Evolutionary conservation across 2,888 invertebrate species (phyloP).

Genomic region (Acleris emargana): DNA sequence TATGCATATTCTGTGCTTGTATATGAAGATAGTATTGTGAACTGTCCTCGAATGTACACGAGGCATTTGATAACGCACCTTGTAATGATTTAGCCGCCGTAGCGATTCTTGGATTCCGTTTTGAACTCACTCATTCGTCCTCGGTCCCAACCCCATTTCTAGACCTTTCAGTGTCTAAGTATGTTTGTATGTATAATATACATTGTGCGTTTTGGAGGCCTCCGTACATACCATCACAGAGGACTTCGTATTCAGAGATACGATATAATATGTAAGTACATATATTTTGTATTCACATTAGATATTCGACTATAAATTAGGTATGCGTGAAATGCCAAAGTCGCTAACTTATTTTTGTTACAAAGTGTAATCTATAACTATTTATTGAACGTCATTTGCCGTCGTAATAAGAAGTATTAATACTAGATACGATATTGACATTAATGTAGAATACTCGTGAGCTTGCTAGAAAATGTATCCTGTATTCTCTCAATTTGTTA

Average conservation of each 20-base stretch:
- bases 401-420: slow-evolving; percentile 47
- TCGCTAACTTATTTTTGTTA: slow-evolving; percentile 72
- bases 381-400: slow-evolving; percentile 46
- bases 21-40: slow-evolving; percentile 39
- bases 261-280: slow-evolving; percentile 72
- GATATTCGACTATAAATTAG: slow-evolving; percentile 62
- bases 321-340: slow-evolving; percentile 63
- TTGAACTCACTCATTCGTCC: slow-evolving; percentile 47
- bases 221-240: slow-evolving; percentile 45
- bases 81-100: slow-evolving; percentile 64
- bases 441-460: slow-evolving; percentile 54
- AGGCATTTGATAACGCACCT: slow-evolving; percentile 63
- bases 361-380: slow-evolving; percentile 45
- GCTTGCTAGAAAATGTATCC: slow-evolving; percentile 61
- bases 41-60: slow-evolving; percentile 57
- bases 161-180: slow-evolving; percentile 73
- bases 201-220: slow-evolving; percentile 53
- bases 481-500: slow-evolving; percentile 16
- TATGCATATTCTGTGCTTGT: slow-evolving; percentile 6
- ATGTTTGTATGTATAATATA: slow-evolving; percentile 66
- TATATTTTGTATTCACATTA: slow-evolving; percentile 71
- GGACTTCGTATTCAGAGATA: slow-evolving; percentile 71
- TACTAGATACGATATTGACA: slow-evolving; percentile 49
- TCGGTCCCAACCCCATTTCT: slow-evolving; percentile 55
- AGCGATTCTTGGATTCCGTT: slow-evolving; percentile 46